These are phyloP conservation scores for Rhorus exstirpatorius DNA, from an alignment of 2,888 invertebrate genomes.

Conservation along the genomic window DNA sequence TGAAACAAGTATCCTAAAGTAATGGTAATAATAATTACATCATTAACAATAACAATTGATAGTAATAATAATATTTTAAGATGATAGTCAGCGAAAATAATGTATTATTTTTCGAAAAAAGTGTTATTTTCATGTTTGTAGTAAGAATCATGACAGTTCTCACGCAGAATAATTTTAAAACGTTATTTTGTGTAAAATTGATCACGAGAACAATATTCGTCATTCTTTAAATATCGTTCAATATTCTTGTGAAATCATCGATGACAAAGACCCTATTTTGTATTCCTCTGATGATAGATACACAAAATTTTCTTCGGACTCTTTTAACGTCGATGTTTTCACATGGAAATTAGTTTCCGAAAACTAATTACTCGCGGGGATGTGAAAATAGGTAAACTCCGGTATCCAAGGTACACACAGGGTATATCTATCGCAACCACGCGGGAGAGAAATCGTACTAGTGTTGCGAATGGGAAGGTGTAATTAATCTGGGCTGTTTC, in stretches of 20 bases:
- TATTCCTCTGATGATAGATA: neutral
- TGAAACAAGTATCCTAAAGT: too few species aligned
- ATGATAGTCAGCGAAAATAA: neutral
- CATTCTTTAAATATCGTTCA: neutral
- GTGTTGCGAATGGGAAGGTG: conserved; percentile 51
- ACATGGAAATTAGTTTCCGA: conserved; percentile 20
- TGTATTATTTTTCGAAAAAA: too few species aligned
- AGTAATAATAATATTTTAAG: neutral
- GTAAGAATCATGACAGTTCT: neutral
- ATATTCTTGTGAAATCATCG: neutral
- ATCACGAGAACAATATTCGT: too few species aligned
- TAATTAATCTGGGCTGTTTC: conserved; percentile 64
- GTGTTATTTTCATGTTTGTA: neutral
- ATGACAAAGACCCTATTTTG: neutral
- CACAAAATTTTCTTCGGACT: neutral
- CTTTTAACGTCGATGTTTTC: neutral
- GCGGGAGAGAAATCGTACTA: conserved; percentile 58
- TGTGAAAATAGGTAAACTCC: conserved; percentile 35
- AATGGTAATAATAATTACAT: too few species aligned
- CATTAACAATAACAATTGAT: neutral
- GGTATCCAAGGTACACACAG: conserved; percentile 16
- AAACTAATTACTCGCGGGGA: conserved; percentile 51
- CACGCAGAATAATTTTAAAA: neutral
- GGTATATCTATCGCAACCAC: conserved; percentile 28
- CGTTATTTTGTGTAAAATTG: neutral